A percentile compares a stretch with the other conserved stretches of the same genome.
Conservation (phyloP, 2,888 invertebrate species). For the Eupithecia vulgata region DNA sequence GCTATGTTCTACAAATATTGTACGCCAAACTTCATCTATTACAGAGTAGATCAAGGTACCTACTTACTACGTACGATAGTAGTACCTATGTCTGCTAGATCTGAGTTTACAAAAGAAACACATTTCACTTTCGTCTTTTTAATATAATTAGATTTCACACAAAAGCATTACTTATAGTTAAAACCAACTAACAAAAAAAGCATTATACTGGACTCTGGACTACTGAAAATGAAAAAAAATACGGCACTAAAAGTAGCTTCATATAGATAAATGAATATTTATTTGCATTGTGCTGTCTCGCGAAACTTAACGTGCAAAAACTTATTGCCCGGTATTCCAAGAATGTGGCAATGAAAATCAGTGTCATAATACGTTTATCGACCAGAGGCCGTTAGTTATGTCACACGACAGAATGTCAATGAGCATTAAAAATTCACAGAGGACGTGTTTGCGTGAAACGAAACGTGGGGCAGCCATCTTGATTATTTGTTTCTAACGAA, state of each 20-base stretch:
- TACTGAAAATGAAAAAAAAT: background rate
- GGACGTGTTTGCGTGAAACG: conserved; percentile 40
- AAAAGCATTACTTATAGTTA: no score
- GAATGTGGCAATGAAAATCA: conserved; percentile 29
- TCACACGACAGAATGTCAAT: conserved; percentile 48
- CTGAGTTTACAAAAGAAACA: no score
- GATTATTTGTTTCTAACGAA: conserved; percentile 29
- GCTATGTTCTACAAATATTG: no score
- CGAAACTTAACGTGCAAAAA: conserved; percentile 20
- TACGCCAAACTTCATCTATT: no score
- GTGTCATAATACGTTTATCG: conserved; percentile 41
- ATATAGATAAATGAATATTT: background rate
- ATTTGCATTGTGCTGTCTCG: background rate
- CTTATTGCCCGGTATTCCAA: conserved; percentile 13
- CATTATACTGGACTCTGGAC: background rate
- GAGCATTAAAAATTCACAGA: conserved; percentile 48
- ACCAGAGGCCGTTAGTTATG: conserved; percentile 51
- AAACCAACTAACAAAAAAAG: background rate
- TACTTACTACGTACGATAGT: no score
- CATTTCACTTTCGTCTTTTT: no score
- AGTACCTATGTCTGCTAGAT: no score
- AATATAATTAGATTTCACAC: no score
- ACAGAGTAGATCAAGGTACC: no score
- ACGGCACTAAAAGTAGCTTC: background rate
- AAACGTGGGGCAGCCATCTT: conserved; percentile 44